These are phyloP conservation scores for Neosalanx taihuensis DNA, from an alignment of 2,797 vertebrate genomes.

Conservation along the genomic window DNA sequence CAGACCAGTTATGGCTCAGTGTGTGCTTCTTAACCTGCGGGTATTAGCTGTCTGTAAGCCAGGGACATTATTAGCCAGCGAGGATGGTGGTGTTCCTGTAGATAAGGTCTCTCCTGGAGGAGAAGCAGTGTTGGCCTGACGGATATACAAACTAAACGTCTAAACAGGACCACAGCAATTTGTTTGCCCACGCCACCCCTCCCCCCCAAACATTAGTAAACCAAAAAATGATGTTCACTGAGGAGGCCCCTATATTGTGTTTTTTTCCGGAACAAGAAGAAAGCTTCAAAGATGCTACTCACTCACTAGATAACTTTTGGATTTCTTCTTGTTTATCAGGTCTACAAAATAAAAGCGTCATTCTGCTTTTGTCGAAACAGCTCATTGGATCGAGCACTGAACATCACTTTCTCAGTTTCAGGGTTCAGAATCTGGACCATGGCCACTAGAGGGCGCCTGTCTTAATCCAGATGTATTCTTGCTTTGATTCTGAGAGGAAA, in stretches of 20 bases:
- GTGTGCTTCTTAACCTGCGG: constrained; percentile 35
- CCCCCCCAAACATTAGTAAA: no score
- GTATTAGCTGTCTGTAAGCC: constrained; percentile 46
- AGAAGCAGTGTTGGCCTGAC: not conserved
- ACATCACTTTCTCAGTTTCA: not conserved
- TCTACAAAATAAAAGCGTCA: no score
- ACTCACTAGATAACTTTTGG: no score
- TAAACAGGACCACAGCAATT: no score
- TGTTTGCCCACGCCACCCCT: no score
- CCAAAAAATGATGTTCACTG: no score
- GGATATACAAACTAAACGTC: no score
- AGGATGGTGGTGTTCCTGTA: constrained; percentile 12
- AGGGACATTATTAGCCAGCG: constrained; percentile 42
- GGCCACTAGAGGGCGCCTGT: not conserved
- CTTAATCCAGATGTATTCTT: constrained; percentile 23
- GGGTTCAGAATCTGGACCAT: not conserved
- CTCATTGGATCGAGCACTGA: not conserved
- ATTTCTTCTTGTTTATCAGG: no score
- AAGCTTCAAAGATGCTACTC: no score
- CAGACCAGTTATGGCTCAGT: constrained; percentile 10
- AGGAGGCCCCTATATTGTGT: no score
- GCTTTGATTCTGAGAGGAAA: constrained; percentile 33
- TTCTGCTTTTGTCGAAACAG: no score
- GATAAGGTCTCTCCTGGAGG: not conserved
- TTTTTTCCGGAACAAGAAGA: no score